Evolutionary conservation across 2,888 invertebrate genomes (phyloP).

Genomic region (Patella depressa): DNA sequence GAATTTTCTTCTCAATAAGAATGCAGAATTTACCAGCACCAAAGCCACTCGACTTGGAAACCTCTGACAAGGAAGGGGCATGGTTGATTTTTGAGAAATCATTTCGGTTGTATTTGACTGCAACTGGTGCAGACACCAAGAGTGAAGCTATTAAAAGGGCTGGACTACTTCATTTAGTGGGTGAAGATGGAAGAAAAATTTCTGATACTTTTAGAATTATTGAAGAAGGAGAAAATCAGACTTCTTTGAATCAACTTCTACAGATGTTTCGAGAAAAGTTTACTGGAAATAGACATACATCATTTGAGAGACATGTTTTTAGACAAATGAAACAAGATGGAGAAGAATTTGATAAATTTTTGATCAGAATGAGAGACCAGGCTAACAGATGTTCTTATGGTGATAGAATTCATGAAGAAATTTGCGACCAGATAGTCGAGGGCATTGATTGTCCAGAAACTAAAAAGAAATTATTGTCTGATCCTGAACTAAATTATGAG

Average conservation of each 20-base stretch:
- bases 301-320: conserved; percentile 12
- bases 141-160: background rate
- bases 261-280: background rate
- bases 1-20: background rate
- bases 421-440: conserved; percentile 5
- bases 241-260: background rate
- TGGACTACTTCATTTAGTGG: background rate
- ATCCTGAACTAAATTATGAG: background rate
- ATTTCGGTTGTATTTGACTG: background rate
- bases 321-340: background rate
- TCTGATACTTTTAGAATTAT: conserved; percentile 3
- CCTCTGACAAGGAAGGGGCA: background rate
- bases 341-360: conserved; percentile 13
- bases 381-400: background rate
- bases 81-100: background rate
- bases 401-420: background rate
- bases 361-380: background rate
- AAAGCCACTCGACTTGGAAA: background rate
- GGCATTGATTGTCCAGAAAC: background rate
- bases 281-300: background rate
- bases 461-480: conserved; percentile 13
- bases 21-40: conserved; percentile 7
- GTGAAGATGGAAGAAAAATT: background rate
- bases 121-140: background rate
- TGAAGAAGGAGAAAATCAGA: background rate